Evolutionary conservation across 1,140 invertebrate species (phyloP).

Genomic region (Oedothorax gibbosus): DNA sequence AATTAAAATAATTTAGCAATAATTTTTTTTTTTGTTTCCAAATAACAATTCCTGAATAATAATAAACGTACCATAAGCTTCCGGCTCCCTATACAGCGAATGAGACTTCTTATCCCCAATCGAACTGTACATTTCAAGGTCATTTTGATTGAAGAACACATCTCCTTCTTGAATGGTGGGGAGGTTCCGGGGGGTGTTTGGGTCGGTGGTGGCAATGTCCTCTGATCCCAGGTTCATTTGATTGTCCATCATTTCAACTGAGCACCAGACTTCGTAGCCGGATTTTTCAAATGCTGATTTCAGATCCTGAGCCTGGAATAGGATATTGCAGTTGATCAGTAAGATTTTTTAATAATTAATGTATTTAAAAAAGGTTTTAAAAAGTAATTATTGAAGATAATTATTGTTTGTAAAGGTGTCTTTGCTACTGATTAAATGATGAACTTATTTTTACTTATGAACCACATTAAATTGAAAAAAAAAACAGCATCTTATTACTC

Average conservation of each 20-base stretch:
- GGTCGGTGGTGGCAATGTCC: neutral
- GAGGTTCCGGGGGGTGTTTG: constrained; percentile 58
- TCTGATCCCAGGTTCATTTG: constrained; percentile 31
- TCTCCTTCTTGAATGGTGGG: constrained; percentile 62
- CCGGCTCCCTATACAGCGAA: constrained; percentile 26
- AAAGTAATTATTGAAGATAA: neutral
- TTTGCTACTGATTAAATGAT: no score
- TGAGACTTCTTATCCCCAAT: constrained; percentile 56
- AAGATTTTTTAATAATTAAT: neutral
- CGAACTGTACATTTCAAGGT: constrained; percentile 31
- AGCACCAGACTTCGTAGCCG: constrained; percentile 67
- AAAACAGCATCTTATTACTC: no score
- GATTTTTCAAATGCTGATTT: constrained; percentile 64
- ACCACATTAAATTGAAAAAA: neutral
- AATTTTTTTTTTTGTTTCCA: neutral
- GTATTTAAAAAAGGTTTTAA: neutral
- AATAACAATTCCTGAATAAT: no score
- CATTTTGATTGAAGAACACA: constrained; percentile 44
- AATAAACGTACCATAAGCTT: constrained; percentile 17
- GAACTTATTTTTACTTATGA: neutral
- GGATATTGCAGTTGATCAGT: neutral
- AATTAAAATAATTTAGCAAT: neutral
- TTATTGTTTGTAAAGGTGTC: neutral
- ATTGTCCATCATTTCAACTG: constrained; percentile 62
- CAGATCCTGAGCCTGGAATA: constrained; percentile 59